Base-by-base conservation (phyloP, 2,888 invertebrate genomes). In the Hypena proboscidalis region DNA sequence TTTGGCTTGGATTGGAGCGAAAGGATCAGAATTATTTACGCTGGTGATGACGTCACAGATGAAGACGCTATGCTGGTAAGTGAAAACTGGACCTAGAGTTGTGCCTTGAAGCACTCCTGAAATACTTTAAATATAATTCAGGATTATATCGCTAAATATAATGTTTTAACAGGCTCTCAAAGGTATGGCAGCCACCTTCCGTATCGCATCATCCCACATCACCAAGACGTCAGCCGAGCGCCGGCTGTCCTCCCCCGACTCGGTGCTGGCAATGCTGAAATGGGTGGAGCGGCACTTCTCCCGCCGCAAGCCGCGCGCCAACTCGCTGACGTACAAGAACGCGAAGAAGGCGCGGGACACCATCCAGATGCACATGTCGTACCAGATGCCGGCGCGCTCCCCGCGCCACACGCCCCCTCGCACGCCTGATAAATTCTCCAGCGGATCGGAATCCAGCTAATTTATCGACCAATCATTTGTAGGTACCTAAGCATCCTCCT, bases 1-100 rank as follows among this genome's bases (percentile, higher is more conserved):
- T 97, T 97, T 73, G 97, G 97, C 1, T 93, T 97, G 10, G 97
- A 97, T 79, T 97, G 97, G 97, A 95, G 96, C 73, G 97, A 97
- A 76, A 92, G 97, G 45, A 96, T 97, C 63, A 93, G 97, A 68
- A 96, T 97, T 58, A 97, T 97, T 65, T 97, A 97, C 70, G 97
- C 95, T 29, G 97, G 97, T 56, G 97, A 97, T 78, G 97, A 97
- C 85, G 93, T 93, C 35, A 97, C 97, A 0, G 97, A 97, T 76
- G 97, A 97, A 84, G 97, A 97, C 74, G 97, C 97, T 25, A 97
- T 97, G 95, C 92, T 94, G 93, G 96, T 96, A 81, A 80, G 85
- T 65, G 5, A 17, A 3, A 17, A 17, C 3, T 17, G 19, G 37
- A n/a, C 37, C 22, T 17, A 23, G 9, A 10, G 9, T 30, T 21